These are phyloP conservation scores for Bos taurus DNA, from an alignment of 2,113 vertebrate genomes.

Conservation along the genomic window DNA sequence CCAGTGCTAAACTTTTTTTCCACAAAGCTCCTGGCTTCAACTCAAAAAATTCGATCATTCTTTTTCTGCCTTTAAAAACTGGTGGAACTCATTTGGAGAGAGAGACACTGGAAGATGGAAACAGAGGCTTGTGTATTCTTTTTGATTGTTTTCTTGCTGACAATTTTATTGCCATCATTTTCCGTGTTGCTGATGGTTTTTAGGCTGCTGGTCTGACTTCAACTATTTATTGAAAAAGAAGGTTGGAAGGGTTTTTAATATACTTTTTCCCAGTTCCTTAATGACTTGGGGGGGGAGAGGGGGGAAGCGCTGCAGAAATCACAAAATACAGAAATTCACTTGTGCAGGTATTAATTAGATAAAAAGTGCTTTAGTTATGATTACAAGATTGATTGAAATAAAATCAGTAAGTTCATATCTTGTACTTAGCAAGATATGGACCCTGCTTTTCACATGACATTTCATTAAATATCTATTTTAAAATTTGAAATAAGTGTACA, in stretches of 20 bases:
- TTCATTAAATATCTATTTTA: neutral
- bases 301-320: neutral
- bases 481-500: neutral
- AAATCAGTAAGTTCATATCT: neutral
- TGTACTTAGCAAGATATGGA: neutral
- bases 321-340: neutral
- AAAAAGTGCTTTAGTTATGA: neutral
- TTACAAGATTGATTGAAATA: neutral
- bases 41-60: neutral
- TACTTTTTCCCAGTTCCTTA: neutral
- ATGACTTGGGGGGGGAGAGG: neutral
- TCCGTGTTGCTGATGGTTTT: conserved; percentile 56
- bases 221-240: conserved; percentile 61
- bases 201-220: conserved; percentile 64
- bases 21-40: neutral
- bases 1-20: conserved; percentile 37
- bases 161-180: neutral
- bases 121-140: conserved; percentile 42
- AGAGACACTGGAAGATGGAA: conserved; percentile 31
- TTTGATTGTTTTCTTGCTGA: conserved; percentile 24
- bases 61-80: conserved; percentile 45
- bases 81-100: conserved; percentile 32
- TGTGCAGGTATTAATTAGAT: neutral
- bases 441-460: neutral
- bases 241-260: conserved; percentile 55